Evolutionary conservation across 2,888 invertebrate genomes (phyloP), one percentile per base, ranked within the genome.

Genomic region (Theretra japonica): DNA sequence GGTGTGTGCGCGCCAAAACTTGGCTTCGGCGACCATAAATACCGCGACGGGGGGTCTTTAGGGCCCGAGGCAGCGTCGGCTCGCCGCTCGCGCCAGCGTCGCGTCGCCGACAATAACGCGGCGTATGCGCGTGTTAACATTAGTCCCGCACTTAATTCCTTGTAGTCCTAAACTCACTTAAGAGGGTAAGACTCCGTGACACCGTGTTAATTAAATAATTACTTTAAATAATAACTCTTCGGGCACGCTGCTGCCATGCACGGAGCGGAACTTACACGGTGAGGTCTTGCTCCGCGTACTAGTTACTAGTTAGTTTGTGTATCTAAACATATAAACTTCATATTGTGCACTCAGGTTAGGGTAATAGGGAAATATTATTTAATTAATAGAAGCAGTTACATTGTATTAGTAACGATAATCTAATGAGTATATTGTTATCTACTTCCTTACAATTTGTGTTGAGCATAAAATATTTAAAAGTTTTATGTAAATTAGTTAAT

Each of bases 191-290:
- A 88, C 90, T 88, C 84, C 83, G 86, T 86, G 90, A 92, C 91
- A 92, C 86, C 84, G 84, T 92, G 93, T 92, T 94, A 92, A 93
- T 94, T 94, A 93, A 93, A 93, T 93, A 94, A 94, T 94, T 93
- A 94, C 93, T 92, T 90, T 90, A 89, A 92, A 92, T 93, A 92
- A 93, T 92, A 93, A 93, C 93, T 91, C 85, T 83, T 82, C 80
- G 85, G 82, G 77, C 83, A 78, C 65, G 33, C 60, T 33, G 50
- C 59, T 57, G 53, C 41, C 15, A 41, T 41, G 41, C n/a, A n/a
- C n/a, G n/a, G 53, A 17, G 53, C n/a, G 53, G 53, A 53, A 53
- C 53, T 53, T 53, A n/a, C 53, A 53, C 53, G n/a, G 53, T 6
- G 7, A 15, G 19, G 53, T 19, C 53, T n/a, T n/a, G 53, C 17